phyloP scores from a whole-genome alignment of 2,113 vertebrate genomes.

The Perca flavescens region DNA sequence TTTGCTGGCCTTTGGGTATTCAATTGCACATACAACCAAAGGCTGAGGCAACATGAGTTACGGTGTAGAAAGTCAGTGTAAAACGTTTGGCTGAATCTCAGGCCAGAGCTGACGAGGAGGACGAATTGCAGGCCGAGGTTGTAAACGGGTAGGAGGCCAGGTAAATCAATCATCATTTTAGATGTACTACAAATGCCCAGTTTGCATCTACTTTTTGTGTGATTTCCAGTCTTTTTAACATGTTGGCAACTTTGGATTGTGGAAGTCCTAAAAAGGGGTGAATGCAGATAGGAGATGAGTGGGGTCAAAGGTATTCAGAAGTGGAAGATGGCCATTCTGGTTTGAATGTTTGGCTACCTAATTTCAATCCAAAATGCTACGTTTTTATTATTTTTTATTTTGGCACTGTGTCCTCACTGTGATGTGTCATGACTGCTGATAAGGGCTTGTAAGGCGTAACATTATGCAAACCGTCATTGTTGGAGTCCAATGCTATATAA shows the following conservation, averaged over 20 bases:
- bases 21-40: slow-evolving; percentile 5
- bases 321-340: slow-evolving; percentile 42
- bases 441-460: slow-evolving; percentile 52
- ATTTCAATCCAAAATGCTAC: slow-evolving; percentile 49
- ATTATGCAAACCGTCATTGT: slow-evolving; percentile 37
- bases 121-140: slow-evolving; percentile 17
- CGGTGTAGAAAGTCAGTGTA: slow-evolving; percentile 2
- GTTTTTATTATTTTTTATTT: slow-evolving; percentile 43
- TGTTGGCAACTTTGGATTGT: slow-evolving; percentile 61
- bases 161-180: slow-evolving; percentile 17
- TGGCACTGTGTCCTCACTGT: slow-evolving; percentile 69
- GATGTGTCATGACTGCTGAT: slow-evolving; percentile 50
- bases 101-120: slow-evolving; percentile 17
- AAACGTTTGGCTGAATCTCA: slow-evolving; percentile 5
- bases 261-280: slow-evolving; percentile 2
- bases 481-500: slow-evolving; percentile 41
- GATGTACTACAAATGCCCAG: slow-evolving; percentile 1
- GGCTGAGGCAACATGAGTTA: slow-evolving; percentile 23
- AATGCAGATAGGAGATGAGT: slow-evolving; percentile 16
- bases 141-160: slow-evolving; percentile 42
- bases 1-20: slow-evolving; percentile 18
- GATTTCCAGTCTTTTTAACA: slow-evolving; percentile 14
- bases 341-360: slow-evolving; percentile 60
- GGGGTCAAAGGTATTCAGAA: slow-evolving; percentile 24
- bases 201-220: neutral